Percentiles rank a stretch among this genome's conserved stretches.
These are phyloP conservation scores for Sitobion miscanthi DNA, from an alignment of 1,140 invertebrate species.

Conservation along the genomic window DNA sequence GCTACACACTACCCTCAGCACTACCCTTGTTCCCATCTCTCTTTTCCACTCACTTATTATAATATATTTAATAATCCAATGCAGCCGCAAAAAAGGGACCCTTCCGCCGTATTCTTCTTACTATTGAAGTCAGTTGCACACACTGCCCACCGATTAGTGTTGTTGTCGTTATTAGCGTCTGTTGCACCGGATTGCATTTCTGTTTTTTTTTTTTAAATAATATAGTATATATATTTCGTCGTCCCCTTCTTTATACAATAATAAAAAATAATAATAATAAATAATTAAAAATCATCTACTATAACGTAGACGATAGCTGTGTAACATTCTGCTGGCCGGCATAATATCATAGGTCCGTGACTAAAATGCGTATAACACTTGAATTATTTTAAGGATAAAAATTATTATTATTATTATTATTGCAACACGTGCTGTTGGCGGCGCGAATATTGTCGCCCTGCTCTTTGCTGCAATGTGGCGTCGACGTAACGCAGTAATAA, in stretches of 20 bases:
- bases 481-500: slow-evolving; percentile 28
- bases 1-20: slow-evolving; percentile 34
- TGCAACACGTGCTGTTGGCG: slow-evolving; percentile 34
- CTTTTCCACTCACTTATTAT: slow-evolving; percentile 54
- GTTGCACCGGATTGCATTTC: slow-evolving; percentile 47
- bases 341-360: background rate
- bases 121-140: slow-evolving; percentile 51
- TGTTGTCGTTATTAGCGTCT: slow-evolving; percentile 43
- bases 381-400: slow-evolving; percentile 9
- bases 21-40: background rate
- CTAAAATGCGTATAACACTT: slow-evolving; percentile 10
- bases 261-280: slow-evolving; percentile 44
- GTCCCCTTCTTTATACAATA: slow-evolving; percentile 18
- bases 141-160: slow-evolving; percentile 41
- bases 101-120: slow-evolving; percentile 38
- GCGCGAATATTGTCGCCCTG: slow-evolving; percentile 17
- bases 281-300: slow-evolving; percentile 40
- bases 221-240: background rate
- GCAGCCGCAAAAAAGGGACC: slow-evolving; percentile 50
- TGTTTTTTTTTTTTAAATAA: background rate
- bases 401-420: slow-evolving; percentile 41
- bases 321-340: slow-evolving; percentile 2
- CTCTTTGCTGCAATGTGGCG: background rate
- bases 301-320: background rate
- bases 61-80: slow-evolving; percentile 51